Base-by-base conservation (phyloP, 2,797 vertebrate species). In the Hydrophis major region DNA sequence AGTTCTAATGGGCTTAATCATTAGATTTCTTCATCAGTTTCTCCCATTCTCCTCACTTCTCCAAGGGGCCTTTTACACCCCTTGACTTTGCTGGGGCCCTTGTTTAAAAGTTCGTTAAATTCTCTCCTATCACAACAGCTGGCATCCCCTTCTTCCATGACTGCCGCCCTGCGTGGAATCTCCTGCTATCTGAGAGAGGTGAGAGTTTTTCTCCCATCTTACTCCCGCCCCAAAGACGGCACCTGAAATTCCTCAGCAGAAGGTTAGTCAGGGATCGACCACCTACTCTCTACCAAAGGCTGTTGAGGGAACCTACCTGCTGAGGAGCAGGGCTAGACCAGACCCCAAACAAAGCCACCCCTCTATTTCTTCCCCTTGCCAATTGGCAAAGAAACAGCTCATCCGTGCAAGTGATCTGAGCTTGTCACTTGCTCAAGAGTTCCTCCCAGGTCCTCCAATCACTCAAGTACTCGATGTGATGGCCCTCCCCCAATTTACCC, bases 111-210 rank as follows among this genome's bases (percentile, higher is more conserved):
- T 32, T 55, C 53, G 37, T 32, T 47, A 56, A 86, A 83, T 88
- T 88, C 88, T 59, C 93, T 55, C 93, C 32, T 87, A 11, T 53
- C 57, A 88, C 87, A 86, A 87, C 95, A 99, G 98, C 94, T 98
- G 59, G 98, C 98, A 2, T 99, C 98, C 6, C 98, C 98, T 0
- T 98, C 98, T 1, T 97, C 98, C 78, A 98, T 98, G 98, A 98
- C 98, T 0, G 98, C 98, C 3, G 98, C 98, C 0, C 97, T 98
- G 22, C 97, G 98, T 94, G 98, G 98, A 83, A 99, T 99, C 42
- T 99, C 98, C 96, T 99, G 98, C 95, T 99, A 99, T 96, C 94
- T 99, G 89, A 97, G 98, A 97, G 98, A 99, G 98, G 98, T 98
- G 94, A 97, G 96, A 37, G 69, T 10, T 28, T 63, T 47, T 27